Percentiles rank a stretch among this genome's conserved stretches.
These are phyloP conservation scores for Luffia ferchaultella DNA, from an alignment of 2,888 invertebrate genomes.

Conservation along the genomic window DNA sequence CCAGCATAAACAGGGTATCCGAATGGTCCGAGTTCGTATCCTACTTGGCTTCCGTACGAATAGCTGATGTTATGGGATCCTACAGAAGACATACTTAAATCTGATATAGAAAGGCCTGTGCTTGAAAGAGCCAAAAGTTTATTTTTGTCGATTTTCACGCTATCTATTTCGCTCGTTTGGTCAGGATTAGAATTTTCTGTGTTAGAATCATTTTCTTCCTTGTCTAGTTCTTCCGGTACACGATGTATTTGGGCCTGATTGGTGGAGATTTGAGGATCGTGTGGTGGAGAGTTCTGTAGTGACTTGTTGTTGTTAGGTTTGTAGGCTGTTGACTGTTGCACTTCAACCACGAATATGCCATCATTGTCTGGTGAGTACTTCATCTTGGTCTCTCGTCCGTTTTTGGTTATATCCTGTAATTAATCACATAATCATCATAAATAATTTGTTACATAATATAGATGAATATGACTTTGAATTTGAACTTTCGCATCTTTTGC, in stretches of 20 bases:
- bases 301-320: constrained; percentile 38
- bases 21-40: constrained; percentile 77
- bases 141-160: constrained; percentile 30
- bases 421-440: constrained; percentile 2
- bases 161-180: constrained; percentile 28
- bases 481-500: not conserved
- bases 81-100: constrained; percentile 76
- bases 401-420: constrained; percentile 72
- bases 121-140: constrained; percentile 66
- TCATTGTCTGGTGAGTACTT: constrained; percentile 77
- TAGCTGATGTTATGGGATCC: constrained; percentile 78
- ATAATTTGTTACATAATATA: constrained; percentile 51
- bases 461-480: not conserved
- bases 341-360: constrained; percentile 79
- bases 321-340: constrained; percentile 53
- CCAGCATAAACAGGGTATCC: constrained; percentile 73
- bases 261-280: constrained; percentile 53
- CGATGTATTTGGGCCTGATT: constrained; percentile 55
- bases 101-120: constrained; percentile 85
- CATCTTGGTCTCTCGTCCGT: constrained; percentile 78
- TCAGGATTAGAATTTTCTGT: constrained; percentile 28
- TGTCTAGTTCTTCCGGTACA: constrained; percentile 44
- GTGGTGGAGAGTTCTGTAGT: constrained; percentile 35
- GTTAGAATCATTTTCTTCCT: constrained; percentile 18
- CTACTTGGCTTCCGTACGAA: constrained; percentile 81